These are phyloP conservation scores for Dusona sp. DNA, from an alignment of 2,888 invertebrate genomes.

Conservation along the genomic window DNA sequence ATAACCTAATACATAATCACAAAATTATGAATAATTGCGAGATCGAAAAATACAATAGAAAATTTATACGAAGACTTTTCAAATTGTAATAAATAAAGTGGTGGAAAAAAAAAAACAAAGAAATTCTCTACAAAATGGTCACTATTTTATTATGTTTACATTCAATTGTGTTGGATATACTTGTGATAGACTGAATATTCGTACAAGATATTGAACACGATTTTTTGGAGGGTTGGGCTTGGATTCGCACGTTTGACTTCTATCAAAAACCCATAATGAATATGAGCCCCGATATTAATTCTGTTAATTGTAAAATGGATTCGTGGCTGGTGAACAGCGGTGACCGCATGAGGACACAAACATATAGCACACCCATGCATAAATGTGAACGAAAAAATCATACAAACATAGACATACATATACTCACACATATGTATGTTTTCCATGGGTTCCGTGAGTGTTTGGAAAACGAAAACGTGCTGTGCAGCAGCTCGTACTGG, in stretches of 20 bases:
- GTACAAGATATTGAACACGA: neutral
- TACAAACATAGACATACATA: slow-evolving; percentile 20
- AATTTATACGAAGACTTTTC: neutral
- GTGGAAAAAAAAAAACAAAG: neutral
- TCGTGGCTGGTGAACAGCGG: slow-evolving; percentile 54
- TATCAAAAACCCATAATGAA: slow-evolving; percentile 79
- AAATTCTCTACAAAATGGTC: neutral
- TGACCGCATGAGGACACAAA: slow-evolving; percentile 19
- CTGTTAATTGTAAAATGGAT: slow-evolving; percentile 79
- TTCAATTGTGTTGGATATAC: no score
- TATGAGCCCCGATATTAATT: slow-evolving; percentile 79
- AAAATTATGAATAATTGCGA: no score
- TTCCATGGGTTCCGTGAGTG: slow-evolving; percentile 33
- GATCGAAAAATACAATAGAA: neutral
- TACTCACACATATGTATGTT: slow-evolving; percentile 36
- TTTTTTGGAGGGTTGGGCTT: slow-evolving; percentile 24
- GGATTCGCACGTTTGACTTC: slow-evolving; percentile 69
- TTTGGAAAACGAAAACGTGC: slow-evolving; percentile 58
- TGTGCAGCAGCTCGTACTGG: slow-evolving; percentile 64
- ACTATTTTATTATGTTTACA: neutral
- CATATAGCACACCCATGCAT: neutral
- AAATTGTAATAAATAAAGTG: neutral
- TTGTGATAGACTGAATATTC: neutral
- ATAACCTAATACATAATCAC: neutral
- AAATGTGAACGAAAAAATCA: neutral